Evolutionary conservation across 1,140 invertebrate genomes (phyloP).

Genomic region (Radopholus similis): DNA sequence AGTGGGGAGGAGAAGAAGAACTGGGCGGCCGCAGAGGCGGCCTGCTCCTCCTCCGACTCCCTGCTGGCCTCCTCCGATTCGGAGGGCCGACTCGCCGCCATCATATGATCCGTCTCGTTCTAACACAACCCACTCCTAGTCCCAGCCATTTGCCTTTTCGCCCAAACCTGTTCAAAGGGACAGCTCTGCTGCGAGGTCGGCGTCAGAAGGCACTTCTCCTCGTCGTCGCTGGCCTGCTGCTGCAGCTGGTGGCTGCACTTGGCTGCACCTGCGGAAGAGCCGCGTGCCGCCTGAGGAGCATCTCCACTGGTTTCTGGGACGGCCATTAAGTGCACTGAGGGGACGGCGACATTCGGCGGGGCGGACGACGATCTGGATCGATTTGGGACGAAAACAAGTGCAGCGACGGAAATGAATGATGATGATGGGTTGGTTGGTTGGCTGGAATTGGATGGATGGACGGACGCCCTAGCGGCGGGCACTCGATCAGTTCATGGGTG

Average conservation of each 20-base stretch:
- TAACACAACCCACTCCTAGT: background rate
- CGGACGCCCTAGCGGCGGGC: too few species aligned
- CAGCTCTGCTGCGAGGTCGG: slow-evolving; percentile 18
- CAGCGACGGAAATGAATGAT: too few species aligned
- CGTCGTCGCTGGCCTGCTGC: slow-evolving; percentile 25
- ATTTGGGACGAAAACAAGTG: too few species aligned
- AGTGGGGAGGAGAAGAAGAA: slow-evolving; percentile 16
- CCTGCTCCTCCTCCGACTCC: background rate
- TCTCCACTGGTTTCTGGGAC: too few species aligned
- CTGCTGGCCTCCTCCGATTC: background rate
- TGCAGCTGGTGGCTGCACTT: background rate
- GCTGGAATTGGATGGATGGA: too few species aligned
- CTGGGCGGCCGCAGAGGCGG: slow-evolving; percentile 6
- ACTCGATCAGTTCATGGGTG: too few species aligned
- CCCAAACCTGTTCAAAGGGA: slow-evolving; percentile 12
- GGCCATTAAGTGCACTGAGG: too few species aligned
- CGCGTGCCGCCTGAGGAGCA: too few species aligned
- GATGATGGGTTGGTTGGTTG: too few species aligned
- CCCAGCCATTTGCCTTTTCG: background rate
- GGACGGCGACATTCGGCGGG: too few species aligned
- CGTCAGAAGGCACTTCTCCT: slow-evolving; percentile 32
- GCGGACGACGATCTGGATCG: too few species aligned
- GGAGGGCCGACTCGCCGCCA: background rate
- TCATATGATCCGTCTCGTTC: background rate
- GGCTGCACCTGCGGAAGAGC: background rate